Evolutionary conservation across 1,140 invertebrate species (phyloP), one percentile per base, ranked within the genome.

Genomic region (Ostrea denselamellosa): DNA sequence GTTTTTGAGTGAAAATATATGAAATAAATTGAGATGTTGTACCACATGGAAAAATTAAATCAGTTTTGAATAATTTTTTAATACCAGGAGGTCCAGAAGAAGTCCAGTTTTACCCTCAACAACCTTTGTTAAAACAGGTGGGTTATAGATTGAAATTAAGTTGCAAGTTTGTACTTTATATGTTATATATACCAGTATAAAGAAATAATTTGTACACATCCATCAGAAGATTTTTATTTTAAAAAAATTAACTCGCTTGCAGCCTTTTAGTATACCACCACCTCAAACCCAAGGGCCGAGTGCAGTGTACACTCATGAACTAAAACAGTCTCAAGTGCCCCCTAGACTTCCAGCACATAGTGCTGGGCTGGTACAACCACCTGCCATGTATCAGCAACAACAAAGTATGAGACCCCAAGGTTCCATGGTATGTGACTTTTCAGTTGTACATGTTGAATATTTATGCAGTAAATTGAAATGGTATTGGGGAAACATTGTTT

Each of bases 331-430:
- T 19, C 56, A 84, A 53, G 28, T 34, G 52, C 52, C 83, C 25
- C 51, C 51, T 84, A 53, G 83, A 56, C 52, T 84, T 25, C 52
- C 83, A 84, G 51, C 51, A 84, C 52, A 25, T 14, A 19, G 83
- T 84, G 56, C 52, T 58, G 52, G 68, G 68, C 87, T 86, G 71
- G 83, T 83, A 65, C 65, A 51, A 86, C 85, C 53, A 81, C 12
- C 77, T 5, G 82, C 62, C 51, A 86, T 87, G 85, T 87, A 87
- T 85, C 88, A 86, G n/a, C 85, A 77, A 85, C 87, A 88, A 77
- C 22, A 28, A 10, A 77, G 28, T 34, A 77, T 77, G 68, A 77
- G 68, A 77, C 68, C 68, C 14, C 68, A 77, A 28, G 25, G 22
- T 77, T 77, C 68, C 22, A 34, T 77, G 25, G 68, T 77, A 77